Evolutionary conservation across 2,797 vertebrate species (phyloP).

Genomic region (Euphonia xanthogaster): DNA sequence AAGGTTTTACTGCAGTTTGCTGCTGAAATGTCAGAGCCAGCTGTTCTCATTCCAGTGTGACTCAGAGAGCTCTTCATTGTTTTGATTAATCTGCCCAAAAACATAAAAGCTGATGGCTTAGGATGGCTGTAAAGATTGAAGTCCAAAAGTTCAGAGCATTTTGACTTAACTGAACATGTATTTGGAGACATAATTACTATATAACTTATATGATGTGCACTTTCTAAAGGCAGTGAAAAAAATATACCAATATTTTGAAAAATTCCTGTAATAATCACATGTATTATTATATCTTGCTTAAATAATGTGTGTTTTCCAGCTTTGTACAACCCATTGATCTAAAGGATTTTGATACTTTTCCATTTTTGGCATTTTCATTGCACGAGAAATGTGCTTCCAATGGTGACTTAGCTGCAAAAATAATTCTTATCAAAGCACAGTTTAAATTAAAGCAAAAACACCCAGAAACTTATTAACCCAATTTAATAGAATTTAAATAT

Average conservation of each 20-base stretch:
- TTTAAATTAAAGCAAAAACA: background rate
- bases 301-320: background rate
- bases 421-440: background rate
- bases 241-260: background rate
- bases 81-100: background rate
- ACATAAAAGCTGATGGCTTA: background rate
- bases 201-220: background rate
- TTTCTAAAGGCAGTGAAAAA: background rate
- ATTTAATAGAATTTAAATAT: background rate
- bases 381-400: background rate
- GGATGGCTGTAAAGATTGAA: background rate
- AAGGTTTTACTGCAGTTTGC: background rate
- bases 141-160: background rate
- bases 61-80: background rate
- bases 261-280: background rate
- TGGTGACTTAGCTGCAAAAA: background rate
- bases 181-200: background rate
- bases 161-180: background rate
- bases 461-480: background rate
- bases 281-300: background rate
- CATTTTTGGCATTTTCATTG: background rate
- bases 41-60: background rate
- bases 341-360: background rate
- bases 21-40: background rate
- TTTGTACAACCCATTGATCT: background rate